Conservation (phyloP, 2,888 invertebrate genomes). For the Stictocephala bisonia region DNA sequence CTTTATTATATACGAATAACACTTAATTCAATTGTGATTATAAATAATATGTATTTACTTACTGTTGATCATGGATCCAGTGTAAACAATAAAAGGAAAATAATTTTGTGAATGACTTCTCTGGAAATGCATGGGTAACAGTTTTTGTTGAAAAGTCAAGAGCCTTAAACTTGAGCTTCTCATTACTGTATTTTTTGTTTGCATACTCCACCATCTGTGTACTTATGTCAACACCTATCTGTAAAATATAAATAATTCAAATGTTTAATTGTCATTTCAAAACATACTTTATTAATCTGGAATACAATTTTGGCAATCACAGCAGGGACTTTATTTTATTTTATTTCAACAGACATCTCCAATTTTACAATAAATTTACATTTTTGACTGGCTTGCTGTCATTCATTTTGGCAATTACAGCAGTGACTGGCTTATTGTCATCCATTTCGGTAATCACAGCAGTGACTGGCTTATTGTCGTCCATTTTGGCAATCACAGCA, state of each 20-base stretch:
- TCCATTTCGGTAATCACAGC: too few relatives aligned
- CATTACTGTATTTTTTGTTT: constrained; percentile 66
- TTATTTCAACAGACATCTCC: too few relatives aligned
- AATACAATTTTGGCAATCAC: neutral
- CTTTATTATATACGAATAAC: too few relatives aligned
- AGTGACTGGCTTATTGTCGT: too few relatives aligned
- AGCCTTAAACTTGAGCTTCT: constrained; percentile 64
- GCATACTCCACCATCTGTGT: constrained; percentile 78
- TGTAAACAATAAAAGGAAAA: constrained; percentile 84
- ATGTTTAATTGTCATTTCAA: neutral
- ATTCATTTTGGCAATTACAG: too few relatives aligned
- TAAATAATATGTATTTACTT: constrained; percentile 53
- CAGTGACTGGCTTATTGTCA: too few relatives aligned
- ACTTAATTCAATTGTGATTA: too few relatives aligned
- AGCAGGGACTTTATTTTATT: neutral
- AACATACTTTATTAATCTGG: neutral
- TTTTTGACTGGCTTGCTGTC: neutral
- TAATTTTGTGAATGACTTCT: constrained; percentile 72
- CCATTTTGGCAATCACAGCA: too few relatives aligned
- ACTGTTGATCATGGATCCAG: constrained; percentile 82
- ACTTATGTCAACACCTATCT: constrained; percentile 77
- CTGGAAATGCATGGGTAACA: constrained; percentile 36
- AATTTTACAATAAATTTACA: too few relatives aligned
- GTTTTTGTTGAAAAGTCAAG: constrained; percentile 71
- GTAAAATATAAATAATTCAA: neutral